phyloP scores from a whole-genome alignment of 2,888 invertebrate genomes.

The Leptothorax acervorum region DNA sequence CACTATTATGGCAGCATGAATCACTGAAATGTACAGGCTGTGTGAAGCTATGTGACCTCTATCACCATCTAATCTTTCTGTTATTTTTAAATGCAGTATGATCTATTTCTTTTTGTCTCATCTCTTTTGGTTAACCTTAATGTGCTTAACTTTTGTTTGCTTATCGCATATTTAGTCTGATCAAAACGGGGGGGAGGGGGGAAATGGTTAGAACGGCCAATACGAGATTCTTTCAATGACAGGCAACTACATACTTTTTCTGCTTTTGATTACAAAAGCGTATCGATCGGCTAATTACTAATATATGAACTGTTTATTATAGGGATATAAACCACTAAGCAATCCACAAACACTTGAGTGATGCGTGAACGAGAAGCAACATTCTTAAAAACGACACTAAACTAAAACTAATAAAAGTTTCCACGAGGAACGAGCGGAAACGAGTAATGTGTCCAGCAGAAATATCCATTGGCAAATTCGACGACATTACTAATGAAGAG shows the following conservation, averaged over 20 bases:
- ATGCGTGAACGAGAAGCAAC: constrained; percentile 46
- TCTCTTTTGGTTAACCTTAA: background rate
- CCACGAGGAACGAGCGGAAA: background rate
- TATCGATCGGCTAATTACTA: background rate
- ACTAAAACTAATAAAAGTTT: background rate
- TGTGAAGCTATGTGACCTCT: constrained; percentile 47
- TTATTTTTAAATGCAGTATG: constrained; percentile 38
- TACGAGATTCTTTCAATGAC: background rate
- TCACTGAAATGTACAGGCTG: constrained; percentile 72
- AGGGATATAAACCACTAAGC: constrained; percentile 82
- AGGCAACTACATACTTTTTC: background rate
- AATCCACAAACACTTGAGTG: constrained; percentile 77
- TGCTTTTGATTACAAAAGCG: background rate
- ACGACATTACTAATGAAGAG: constrained; percentile 26
- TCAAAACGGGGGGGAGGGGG: background rate
- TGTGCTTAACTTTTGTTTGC: background rate
- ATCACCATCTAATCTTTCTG: constrained; percentile 34
- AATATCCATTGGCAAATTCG: constrained; percentile 26
- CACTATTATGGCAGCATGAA: constrained; percentile 85
- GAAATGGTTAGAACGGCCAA: background rate
- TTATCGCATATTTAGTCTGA: background rate
- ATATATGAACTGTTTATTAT: constrained; percentile 60
- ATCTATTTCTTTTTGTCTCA: constrained; percentile 3
- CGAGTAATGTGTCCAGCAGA: background rate
- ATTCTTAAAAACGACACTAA: background rate